phyloP scores from a whole-genome alignment of 2,113 vertebrate species.

The Silurus meridionalis region DNA sequence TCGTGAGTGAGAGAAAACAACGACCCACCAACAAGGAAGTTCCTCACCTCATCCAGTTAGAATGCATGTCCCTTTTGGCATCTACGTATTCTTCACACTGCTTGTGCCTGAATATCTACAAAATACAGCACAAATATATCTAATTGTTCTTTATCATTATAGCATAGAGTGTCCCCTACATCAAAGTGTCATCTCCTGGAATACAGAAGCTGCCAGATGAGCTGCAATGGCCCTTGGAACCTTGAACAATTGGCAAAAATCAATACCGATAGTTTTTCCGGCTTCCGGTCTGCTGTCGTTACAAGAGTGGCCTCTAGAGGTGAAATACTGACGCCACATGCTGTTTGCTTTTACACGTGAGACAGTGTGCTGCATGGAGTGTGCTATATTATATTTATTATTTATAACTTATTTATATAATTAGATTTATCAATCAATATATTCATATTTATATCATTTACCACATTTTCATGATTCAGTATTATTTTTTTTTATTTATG shows the following conservation, averaged over 20 bases:
- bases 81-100: background rate
- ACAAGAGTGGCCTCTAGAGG: background rate
- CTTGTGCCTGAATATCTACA: background rate
- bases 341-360: too few species aligned
- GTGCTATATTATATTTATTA: too few species aligned
- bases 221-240: background rate
- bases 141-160: background rate
- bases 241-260: background rate
- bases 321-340: too few species aligned
- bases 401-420: too few species aligned
- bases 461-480: too few species aligned
- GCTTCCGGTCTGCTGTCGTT: too few species aligned
- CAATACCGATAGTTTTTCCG: background rate
- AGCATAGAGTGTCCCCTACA: background rate
- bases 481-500: too few species aligned
- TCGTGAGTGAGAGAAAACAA: background rate
- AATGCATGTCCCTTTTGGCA: background rate
- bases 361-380: too few species aligned
- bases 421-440: too few species aligned
- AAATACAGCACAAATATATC: background rate
- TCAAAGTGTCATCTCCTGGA: background rate
- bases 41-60: slow-evolving; percentile 14
- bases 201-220: background rate
- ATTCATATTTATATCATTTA: too few species aligned
- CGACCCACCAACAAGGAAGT: background rate